A percentile compares a stretch with the other conserved stretches of the same genome.
Conservation (phyloP, 92 coral and sea anemone species). For the Porites evermanni region DNA sequence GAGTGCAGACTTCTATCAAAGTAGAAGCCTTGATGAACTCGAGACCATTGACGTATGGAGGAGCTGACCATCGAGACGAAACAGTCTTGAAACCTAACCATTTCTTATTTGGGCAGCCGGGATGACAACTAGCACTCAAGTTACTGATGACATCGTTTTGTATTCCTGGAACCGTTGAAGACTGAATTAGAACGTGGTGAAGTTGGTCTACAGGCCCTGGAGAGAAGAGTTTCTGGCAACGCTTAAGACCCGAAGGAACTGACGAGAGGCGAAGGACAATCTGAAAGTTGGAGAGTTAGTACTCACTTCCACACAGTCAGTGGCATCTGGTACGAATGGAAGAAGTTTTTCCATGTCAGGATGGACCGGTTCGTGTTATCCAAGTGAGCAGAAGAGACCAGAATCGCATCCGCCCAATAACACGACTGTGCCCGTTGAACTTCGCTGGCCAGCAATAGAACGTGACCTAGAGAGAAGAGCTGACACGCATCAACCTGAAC, state of each 20-base stretch:
- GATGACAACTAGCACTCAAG: constrained; percentile 29
- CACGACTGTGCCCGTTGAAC: background rate
- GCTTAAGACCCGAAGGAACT: constrained; percentile 27
- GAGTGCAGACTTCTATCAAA: background rate
- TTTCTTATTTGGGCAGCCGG: background rate
- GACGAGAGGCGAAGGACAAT: constrained; percentile 25
- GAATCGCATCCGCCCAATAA: constrained; percentile 33
- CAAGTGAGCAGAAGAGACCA: constrained; percentile 14
- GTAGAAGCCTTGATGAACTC: constrained; percentile 4
- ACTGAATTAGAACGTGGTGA: constrained; percentile 22
- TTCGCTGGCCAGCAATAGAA: background rate
- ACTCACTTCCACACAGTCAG: constrained; percentile 11
- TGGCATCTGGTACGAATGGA: constrained; percentile 40
- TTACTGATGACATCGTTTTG: constrained; percentile 41
- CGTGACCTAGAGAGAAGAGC: too few relatives aligned
- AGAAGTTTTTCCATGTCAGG: constrained; percentile 40
- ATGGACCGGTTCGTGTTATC: constrained; percentile 36
- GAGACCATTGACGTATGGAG: constrained; percentile 34
- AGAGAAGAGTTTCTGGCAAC: constrained; percentile 31
- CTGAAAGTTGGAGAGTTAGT: constrained; percentile 27
- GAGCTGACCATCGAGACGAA: constrained; percentile 7
- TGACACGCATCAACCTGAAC: too few relatives aligned
- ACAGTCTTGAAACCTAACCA: background rate
- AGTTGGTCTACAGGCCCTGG: constrained; percentile 35
- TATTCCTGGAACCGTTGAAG: constrained; percentile 29